Evolutionary conservation across 2,888 invertebrate species (phyloP), one percentile per base, ranked within the genome.

Genomic region (Ectemnius lituratus): DNA sequence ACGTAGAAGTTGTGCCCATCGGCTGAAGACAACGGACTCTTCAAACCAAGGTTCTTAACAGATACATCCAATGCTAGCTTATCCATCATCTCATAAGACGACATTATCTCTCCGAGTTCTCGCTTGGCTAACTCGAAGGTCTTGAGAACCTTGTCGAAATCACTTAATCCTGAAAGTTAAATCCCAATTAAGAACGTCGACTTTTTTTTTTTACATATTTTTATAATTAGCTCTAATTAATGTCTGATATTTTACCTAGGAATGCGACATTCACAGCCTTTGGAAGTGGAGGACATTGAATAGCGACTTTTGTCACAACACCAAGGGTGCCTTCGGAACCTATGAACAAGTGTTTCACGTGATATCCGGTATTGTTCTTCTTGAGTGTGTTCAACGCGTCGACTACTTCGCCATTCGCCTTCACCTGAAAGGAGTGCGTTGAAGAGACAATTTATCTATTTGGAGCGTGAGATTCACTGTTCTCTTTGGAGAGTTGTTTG

Each of bases 351-450:
- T 99, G 98, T 88, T 98, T 98, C 84, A 99, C 91, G 89, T 99
- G 98, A 89, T 98, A 98, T 0, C 99, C 99, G 0, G 99, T 99
- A 90, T 99, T 99, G 90, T 99, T 99, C 90, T 99, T 99, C 88
- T 97, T 96, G 84, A 99, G 92, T 0, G 95, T 93, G 71, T 95
- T 96, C 89, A 99, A 93, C 73, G 97, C 95, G 89, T 99, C 95
- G 45, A 99, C 90, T 0, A 99, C 91, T 66, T 95, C 94, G 0
- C 98, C 98, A 88, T 96, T 94, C 0, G 98, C 96, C 90, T 95
- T 93, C 8, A 97, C 96, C 96, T 96, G 76, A 27, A 80, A 73
- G 0, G 18, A 58, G 14, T 2, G 11, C 3, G 56, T 37, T 20
- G 1, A 6, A 1, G 1, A 37, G 37, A 8, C 37, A 8, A 37